Conservation (phyloP, 2,797 vertebrate genomes). For the Sciurus vulgaris region DNA sequence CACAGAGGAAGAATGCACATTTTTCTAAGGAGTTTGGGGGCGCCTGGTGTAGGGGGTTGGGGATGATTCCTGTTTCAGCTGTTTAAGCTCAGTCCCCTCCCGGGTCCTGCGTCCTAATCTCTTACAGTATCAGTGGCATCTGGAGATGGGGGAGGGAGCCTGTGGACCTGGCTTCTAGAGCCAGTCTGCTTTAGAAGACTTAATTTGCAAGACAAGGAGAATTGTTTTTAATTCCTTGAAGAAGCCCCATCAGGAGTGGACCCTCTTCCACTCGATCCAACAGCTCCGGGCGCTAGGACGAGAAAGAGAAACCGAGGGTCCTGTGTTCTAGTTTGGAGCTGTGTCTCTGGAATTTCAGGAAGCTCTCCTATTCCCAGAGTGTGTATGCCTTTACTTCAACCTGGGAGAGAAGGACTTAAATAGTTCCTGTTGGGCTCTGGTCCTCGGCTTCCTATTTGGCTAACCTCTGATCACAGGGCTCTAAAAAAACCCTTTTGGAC, state of each 20-base stretch:
- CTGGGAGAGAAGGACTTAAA: background rate
- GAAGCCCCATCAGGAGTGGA: background rate
- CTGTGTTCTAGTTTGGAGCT: background rate
- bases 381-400: background rate
- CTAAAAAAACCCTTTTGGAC: background rate
- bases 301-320: too few relatives aligned
- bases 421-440: background rate
- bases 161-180: too few relatives aligned
- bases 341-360: background rate
- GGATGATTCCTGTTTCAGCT: background rate
- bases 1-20: background rate
- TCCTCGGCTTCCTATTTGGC: background rate
- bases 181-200: background rate
- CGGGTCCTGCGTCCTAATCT: background rate
- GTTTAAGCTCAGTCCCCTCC: background rate
- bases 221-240: background rate
- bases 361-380: background rate
- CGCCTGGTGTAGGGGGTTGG: background rate
- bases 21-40: background rate
- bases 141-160: too few relatives aligned
- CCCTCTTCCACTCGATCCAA: background rate
- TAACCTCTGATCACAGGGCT: background rate
- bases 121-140: background rate
- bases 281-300: background rate
- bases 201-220: background rate